Evolutionary conservation across 2,113 vertebrate genomes (phyloP).

Genomic region (Stomatorhinus ivindoensis): DNA sequence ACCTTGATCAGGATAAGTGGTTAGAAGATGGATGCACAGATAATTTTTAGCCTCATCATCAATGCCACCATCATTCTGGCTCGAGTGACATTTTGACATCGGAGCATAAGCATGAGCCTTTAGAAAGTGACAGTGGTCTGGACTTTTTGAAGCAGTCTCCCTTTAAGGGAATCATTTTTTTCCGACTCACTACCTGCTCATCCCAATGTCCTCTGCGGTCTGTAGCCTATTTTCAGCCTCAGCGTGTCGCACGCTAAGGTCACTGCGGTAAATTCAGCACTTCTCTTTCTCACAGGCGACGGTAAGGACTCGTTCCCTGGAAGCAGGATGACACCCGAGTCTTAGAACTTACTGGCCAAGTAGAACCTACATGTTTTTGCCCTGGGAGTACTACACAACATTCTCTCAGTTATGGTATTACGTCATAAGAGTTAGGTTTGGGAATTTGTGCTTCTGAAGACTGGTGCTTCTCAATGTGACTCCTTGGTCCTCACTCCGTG

Average conservation of each 20-base stretch:
- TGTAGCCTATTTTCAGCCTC: neutral
- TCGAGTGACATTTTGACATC: neutral
- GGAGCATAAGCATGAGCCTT: neutral
- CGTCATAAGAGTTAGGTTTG: neutral
- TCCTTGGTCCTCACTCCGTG: neutral
- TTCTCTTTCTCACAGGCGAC: neutral
- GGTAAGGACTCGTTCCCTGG: neutral
- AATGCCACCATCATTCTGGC: neutral
- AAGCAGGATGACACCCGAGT: neutral
- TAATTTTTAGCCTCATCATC: neutral
- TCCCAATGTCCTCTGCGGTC: neutral
- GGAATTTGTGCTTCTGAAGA: neutral
- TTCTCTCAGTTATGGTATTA: neutral
- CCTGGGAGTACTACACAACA: neutral
- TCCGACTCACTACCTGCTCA: neutral
- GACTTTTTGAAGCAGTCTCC: neutral
- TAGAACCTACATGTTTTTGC: neutral
- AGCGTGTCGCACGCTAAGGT: neutral
- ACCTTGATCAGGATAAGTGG: neutral
- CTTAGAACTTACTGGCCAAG: too few species aligned
- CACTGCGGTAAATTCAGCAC: neutral
- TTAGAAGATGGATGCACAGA: neutral
- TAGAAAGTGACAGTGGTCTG: neutral
- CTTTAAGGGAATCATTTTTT: neutral
- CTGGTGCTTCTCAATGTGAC: neutral